These are phyloP conservation scores for Caenorhabditis angaria DNA, from an alignment of 2,888 invertebrate genomes.

Conservation along the genomic window DNA sequence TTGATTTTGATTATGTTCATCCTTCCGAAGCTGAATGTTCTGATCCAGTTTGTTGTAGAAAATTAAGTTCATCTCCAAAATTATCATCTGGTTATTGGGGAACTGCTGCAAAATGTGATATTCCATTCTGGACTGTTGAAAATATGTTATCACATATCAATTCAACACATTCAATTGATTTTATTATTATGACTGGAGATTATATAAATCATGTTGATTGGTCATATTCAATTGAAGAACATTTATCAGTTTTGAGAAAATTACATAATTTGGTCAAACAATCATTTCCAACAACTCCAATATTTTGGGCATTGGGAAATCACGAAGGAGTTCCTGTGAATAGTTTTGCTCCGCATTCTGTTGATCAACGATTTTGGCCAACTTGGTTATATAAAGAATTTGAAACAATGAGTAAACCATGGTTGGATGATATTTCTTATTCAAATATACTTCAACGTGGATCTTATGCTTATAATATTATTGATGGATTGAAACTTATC, in stretches of 20 bases:
- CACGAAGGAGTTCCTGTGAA: conserved; percentile 80
- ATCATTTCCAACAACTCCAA: conserved; percentile 83
- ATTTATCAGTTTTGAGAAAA: conserved; percentile 47
- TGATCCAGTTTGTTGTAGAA: conserved; percentile 89
- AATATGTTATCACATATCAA: conserved; percentile 80
- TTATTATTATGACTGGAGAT: conserved; percentile 91
- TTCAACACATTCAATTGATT: conserved; percentile 75
- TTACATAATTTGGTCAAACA: conserved; percentile 42
- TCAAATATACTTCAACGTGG: conserved; percentile 76
- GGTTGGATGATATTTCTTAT: conserved; percentile 76
- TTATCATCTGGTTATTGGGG: conserved; percentile 88
- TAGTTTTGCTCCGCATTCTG: conserved; percentile 74
- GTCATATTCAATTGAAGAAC: conserved; percentile 78
- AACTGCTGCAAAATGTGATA: conserved; percentile 92
- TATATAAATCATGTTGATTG: conserved; percentile 94
- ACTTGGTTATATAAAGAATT: conserved; percentile 85
- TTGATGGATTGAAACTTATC: conserved; percentile 68
- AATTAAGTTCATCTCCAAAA: conserved; percentile 14
- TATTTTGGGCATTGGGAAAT: conserved; percentile 93
- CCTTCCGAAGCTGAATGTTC: conserved; percentile 88
- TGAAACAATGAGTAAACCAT: conserved; percentile 83
- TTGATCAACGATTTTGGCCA: conserved; percentile 73
- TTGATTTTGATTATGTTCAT: conserved; percentile 89
- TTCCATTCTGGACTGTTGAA: conserved; percentile 89
- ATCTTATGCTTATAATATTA: conserved; percentile 81